Evolutionary conservation across 2,113 vertebrate genomes (phyloP), one percentile per base, ranked within the genome.

Genomic region (Bungarus multicinctus): DNA sequence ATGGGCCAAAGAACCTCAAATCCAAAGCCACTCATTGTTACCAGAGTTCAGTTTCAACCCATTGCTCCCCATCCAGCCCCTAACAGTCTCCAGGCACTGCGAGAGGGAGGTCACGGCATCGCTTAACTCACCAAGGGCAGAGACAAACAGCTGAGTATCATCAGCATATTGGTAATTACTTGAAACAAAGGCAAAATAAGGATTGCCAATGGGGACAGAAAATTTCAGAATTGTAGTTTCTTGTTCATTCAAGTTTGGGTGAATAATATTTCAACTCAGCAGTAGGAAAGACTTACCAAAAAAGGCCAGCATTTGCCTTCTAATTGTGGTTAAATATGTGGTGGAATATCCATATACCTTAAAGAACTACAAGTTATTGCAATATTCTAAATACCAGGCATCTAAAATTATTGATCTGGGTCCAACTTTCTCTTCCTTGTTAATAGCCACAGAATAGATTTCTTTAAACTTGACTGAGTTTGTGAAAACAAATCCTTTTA

Each of bases 391-490:
- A 45, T 3, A 74, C 18, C 45, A 20, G 93, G 47, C 43, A 90
- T 93, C 85, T 34, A 1, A 89, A 89, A 85, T 12, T 93, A 64
- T 90, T 87, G 88, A 53, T 88, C 93, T 90, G 86, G 85, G 64
- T 91, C 58, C 30, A 34, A 93, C 93, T 93, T 94, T 93, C 18
- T 50, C 88, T 93, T 89, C 57, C 69, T 87, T 91, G 60, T 90
- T 81, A 43, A 92, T 54, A 92, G 47, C 88, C n/a, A 45, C 86
- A 8, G 18, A 60, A 89, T 94, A 90, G 85, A 81, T 95, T 97
- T 96, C 94, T 91, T 39, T 90, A 91, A 96, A 88, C 90, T 93
- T 90, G 55, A 89, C 50, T 85, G 93, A 52, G 88, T 54, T 81
- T 30, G 6, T 12, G 92, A 89, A 94, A 95, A 92, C 53, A 92